These are phyloP conservation scores for Xenopus petersii DNA, from an alignment of 2,797 vertebrate genomes.

Conservation along the genomic window DNA sequence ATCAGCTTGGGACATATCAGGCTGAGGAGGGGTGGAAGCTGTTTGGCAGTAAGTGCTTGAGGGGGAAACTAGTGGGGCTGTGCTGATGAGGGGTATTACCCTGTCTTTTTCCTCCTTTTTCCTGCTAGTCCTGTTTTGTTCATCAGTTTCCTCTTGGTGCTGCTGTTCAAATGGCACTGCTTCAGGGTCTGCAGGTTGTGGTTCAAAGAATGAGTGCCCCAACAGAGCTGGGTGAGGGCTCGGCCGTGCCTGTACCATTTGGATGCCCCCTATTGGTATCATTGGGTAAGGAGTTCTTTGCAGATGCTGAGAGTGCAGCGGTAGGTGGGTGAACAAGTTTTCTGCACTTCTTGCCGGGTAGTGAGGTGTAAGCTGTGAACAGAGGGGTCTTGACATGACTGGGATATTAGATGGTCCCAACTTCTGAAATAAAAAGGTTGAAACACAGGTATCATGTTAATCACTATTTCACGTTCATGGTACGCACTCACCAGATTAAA, in stretches of 20 bases:
- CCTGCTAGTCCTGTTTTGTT: conserved; percentile 63
- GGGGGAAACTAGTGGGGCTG: conserved; percentile 58
- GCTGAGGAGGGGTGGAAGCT: conserved; percentile 56
- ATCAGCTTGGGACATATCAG: conserved; percentile 61
- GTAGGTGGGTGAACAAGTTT: conserved; percentile 92
- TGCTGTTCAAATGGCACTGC: conserved; percentile 51
- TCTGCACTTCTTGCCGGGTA: conserved; percentile 62
- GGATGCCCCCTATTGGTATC: conserved; percentile 92
- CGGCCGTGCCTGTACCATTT: conserved; percentile 85
- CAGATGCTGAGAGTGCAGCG: conserved; percentile 90
- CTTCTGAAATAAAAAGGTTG: conserved; percentile 56
- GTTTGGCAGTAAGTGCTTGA: conserved; percentile 68
- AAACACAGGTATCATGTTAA: not conserved
- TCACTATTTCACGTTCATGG: too few relatives aligned
- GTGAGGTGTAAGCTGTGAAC: conserved; percentile 55
- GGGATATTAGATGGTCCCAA: conserved; percentile 55
- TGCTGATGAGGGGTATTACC: conserved; percentile 56
- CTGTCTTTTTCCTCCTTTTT: conserved; percentile 63
- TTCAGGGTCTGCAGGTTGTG: conserved; percentile 52
- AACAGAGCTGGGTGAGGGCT: conserved; percentile 68
- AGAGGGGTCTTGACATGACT: conserved; percentile 57
- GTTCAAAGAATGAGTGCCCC: conserved; percentile 53
- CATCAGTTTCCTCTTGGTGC: conserved; percentile 37
- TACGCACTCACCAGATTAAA: too few relatives aligned
- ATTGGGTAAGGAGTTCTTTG: conserved; percentile 80